phyloP scores from a whole-genome alignment of 1,140 invertebrate species.

The Patella vulgata region DNA sequence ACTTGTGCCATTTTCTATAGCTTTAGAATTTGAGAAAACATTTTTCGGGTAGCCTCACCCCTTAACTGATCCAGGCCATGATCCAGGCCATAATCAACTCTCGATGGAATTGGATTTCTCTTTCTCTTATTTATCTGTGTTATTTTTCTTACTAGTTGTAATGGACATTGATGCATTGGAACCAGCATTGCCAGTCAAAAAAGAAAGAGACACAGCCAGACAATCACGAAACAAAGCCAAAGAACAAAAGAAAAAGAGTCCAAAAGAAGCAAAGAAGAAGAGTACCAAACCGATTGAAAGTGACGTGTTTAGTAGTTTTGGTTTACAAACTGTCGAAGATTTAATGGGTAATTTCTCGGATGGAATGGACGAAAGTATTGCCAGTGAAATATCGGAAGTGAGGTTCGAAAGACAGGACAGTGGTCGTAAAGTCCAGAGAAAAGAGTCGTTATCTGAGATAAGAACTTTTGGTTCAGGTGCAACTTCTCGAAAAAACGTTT shows the following conservation, averaged over 20 bases:
- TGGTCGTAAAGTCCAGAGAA: background rate
- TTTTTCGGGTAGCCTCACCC: too few species aligned
- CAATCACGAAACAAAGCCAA: background rate
- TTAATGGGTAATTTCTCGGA: constrained; percentile 25
- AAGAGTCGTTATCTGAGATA: constrained; percentile 10
- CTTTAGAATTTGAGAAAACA: too few species aligned
- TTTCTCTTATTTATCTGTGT: too few species aligned
- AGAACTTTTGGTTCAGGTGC: background rate
- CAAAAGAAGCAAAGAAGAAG: constrained; percentile 13
- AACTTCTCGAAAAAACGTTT: constrained; percentile 4
- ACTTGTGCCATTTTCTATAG: too few species aligned
- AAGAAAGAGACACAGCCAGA: constrained; percentile 15
- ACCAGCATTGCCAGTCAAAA: constrained; percentile 23
- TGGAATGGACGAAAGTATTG: constrained; percentile 20
- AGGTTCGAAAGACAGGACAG: constrained; percentile 20
- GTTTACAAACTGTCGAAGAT: constrained; percentile 44
- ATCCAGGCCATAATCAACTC: too few species aligned
- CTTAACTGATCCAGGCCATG: too few species aligned
- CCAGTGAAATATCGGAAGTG: constrained; percentile 29
- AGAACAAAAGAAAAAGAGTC: constrained; percentile 1
- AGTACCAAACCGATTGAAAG: constrained; percentile 5
- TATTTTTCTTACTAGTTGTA: too few species aligned
- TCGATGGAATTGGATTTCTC: too few species aligned
- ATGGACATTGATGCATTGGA: constrained; percentile 43
- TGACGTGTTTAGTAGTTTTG: constrained; percentile 41